Conservation (phyloP, 2,797 vertebrate species). For the Rhinoraja longicauda region DNA sequence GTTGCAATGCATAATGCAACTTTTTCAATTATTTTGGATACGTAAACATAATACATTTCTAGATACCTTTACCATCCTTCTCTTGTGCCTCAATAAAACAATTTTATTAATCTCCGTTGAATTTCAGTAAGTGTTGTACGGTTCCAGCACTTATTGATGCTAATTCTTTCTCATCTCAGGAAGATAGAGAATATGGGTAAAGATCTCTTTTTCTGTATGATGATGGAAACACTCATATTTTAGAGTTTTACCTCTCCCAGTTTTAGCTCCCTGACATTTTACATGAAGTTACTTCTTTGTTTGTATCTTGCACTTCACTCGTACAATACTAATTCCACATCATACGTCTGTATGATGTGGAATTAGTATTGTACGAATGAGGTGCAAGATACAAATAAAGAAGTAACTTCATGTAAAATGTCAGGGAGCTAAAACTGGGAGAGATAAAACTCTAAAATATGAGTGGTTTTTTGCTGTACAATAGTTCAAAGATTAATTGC, state of each 20-base stretch:
- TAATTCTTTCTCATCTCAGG: background rate
- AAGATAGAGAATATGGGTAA: background rate
- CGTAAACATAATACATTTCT: background rate
- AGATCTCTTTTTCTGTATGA: background rate
- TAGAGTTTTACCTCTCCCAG: background rate
- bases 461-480: background rate
- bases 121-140: background rate
- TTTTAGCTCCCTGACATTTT: background rate
- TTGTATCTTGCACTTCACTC: background rate
- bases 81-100: background rate
- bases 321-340: background rate
- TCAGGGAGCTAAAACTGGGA: background rate
- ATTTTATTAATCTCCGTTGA: background rate
- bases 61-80: background rate
- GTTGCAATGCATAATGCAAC: background rate
- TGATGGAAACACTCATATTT: background rate
- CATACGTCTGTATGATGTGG: no score
- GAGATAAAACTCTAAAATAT: conserved; percentile 3
- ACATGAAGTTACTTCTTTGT: background rate
- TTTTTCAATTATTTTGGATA: background rate
- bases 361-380: background rate
- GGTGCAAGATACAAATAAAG: background rate
- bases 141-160: background rate
- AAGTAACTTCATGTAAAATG: background rate
- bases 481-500: background rate